phyloP scores from a whole-genome alignment of 2,888 invertebrate species.

The Cancer borealis region DNA sequence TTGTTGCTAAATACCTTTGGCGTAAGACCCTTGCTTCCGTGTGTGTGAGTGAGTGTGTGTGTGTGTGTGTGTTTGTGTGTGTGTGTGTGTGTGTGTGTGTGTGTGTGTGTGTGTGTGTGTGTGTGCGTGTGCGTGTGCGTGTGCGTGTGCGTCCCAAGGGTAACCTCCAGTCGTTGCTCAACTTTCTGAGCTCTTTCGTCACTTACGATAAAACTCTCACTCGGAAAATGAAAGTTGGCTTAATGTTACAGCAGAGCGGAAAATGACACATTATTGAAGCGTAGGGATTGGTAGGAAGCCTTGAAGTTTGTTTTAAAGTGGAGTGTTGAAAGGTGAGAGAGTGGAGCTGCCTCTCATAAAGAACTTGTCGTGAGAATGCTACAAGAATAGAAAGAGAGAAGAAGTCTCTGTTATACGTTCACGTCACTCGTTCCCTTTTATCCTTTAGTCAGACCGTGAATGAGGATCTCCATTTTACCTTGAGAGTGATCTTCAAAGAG shows the following conservation, averaged over 20 bases:
- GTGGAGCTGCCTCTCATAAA: neutral
- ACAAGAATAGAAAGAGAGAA: neutral
- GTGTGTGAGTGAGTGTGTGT: neutral
- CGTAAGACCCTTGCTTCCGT: neutral
- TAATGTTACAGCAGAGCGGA: neutral
- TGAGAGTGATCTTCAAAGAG: neutral
- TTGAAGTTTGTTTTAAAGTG: neutral
- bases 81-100: neutral
- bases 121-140: too few species aligned
- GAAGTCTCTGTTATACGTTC: neutral
- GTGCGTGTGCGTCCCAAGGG: too few species aligned
- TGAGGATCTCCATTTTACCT: slow-evolving; percentile 20
- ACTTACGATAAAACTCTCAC: neutral
- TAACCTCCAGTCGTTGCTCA: neutral
- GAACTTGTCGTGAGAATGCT: neutral
- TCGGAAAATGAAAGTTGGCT: neutral
- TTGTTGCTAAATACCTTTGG: too few species aligned
- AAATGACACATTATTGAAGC: neutral
- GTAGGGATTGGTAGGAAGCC: neutral
- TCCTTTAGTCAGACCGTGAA: neutral
- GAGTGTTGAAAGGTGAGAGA: neutral
- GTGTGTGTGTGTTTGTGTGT: neutral
- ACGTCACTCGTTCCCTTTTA: neutral
- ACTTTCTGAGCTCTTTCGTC: neutral
- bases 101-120: slow-evolving; percentile 20